These are phyloP conservation scores for Enteromius mattozi DNA, from an alignment of 2,797 vertebrate species.

Conservation along the genomic window DNA sequence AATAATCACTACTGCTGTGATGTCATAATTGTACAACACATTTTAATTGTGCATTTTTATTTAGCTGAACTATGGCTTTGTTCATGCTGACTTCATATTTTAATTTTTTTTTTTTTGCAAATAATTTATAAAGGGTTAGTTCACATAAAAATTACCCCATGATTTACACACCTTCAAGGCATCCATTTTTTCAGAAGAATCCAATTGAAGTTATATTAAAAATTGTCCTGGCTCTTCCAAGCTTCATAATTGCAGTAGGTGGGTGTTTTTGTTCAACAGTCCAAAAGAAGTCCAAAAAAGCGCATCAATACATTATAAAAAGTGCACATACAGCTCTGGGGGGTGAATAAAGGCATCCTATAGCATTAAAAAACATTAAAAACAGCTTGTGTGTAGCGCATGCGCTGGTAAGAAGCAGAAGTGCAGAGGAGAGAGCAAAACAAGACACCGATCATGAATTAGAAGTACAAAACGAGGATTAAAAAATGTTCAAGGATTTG, in stretches of 20 bases:
- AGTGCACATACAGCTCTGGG: background rate
- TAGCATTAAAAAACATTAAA: background rate
- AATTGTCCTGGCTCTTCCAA: background rate
- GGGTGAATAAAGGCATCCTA: background rate
- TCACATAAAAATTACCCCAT: background rate
- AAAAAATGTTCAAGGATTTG: background rate
- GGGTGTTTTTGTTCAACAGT: background rate
- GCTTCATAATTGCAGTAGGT: background rate
- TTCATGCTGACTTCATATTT: background rate
- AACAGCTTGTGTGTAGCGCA: background rate
- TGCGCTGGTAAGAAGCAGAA: background rate
- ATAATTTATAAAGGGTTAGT: background rate
- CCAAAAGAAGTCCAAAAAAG: background rate
- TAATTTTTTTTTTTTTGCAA: background rate
- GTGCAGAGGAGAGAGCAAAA: background rate
- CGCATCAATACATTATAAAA: background rate
- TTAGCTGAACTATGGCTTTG: background rate
- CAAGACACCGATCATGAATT: background rate
- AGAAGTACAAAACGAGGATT: background rate
- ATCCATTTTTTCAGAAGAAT: background rate
- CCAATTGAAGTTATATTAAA: background rate
- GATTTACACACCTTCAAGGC: background rate
- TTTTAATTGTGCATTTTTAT: background rate
- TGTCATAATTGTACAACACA: background rate
- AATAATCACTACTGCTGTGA: background rate